Evolutionary conservation across 2,888 invertebrate genomes (phyloP), one percentile per base, ranked within the genome.

Genomic region (Eupithecia insigniata): DNA sequence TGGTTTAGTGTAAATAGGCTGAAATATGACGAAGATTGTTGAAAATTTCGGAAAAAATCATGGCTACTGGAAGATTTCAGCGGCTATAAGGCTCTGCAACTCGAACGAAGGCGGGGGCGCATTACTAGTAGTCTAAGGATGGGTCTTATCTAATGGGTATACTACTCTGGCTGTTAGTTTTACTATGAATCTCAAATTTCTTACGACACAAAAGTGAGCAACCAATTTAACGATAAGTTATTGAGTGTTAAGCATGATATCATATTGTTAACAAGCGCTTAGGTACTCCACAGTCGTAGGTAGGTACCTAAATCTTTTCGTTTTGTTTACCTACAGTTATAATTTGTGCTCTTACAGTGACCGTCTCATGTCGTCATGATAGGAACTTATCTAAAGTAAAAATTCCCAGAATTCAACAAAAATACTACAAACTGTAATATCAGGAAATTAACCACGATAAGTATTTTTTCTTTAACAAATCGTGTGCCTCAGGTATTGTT

Each of bases 141-240:
- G 34, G n/a, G n/a, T n/a, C n/a, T n/a, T n/a, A n/a, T n/a, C n/a
- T 43, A 6, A 46, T n/a, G 46, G 8, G n/a, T 46, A 18, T 39
- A 34, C 34, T 34, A 34, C 30, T 10, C 6, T 18, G 43, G 18
- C 6, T 43, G 18, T 58, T 1, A 55, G 5, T 14, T 58, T 28
- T 30, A 51, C 12, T 3, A 51, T 4, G 22, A 22, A 12, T 18
- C 58, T 60, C 8, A 26, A 28, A 10, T 60, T 60, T 64, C n/a
- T 28, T 30, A 55, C 36, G 64, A 30, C 51, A 36, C 64, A 55
- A 69, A 55, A 30, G 55, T 12, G 51, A 51, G 64, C 7, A 67
- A 67, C 66, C 70, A 64, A 69, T 46, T 22, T 61, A 36, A 18
- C 26, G 66, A 66, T 55, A 39, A 39, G 18, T 22, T 34, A 66